Evolutionary conservation across 2,888 invertebrate species (phyloP), one percentile per base, ranked within the genome.

Genomic region (Ectemnius lituratus): DNA sequence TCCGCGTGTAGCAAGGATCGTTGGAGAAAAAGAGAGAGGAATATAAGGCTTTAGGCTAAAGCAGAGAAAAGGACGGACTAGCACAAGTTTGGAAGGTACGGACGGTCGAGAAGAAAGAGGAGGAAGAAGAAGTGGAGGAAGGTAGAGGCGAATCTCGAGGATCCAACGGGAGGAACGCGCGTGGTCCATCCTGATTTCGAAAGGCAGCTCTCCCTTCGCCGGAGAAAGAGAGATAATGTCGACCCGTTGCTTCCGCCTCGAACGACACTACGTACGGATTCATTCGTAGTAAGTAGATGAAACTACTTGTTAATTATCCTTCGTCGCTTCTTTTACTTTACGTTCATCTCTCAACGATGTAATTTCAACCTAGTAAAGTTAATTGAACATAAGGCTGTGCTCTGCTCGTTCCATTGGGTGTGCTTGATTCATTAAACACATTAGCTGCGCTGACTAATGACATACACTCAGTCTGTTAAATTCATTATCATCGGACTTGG

Each of bases 231-330:
- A 81, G 76, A 86, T 84, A 85, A 86, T 85, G 85, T 81, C 70
- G 76, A 78, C 75, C 74, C 78, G 76, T 66, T 85, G 74, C 74
- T 85, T 73, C 79, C 77, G 81, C 75, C 73, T 80, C 67, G 70
- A 67, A 67, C 82, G 74, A 76, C 79, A 71, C 65, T 71, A 81
- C 78, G 82, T 80, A 74, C 68, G 74, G 80, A 81, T 84, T 78
- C 77, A 70, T 80, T 80, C 79, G 80, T 85, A 80, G 86, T 86
- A 78, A 85, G 86, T 84, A 68, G n/a, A 61, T 13, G 16, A 18
- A 46, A 23, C 18, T 11, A 18, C 52, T 52, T 52, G 52, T 13
- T 16, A 16, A 14, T 52, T 37, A 37, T 2, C 37, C 37, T 1
- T 37, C 5, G 6, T 2, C 11, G 8, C 37, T 37, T 37, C 23